These are phyloP conservation scores for Barypeithes pellucidus DNA, from an alignment of 2,888 invertebrate species.

Conservation along the genomic window DNA sequence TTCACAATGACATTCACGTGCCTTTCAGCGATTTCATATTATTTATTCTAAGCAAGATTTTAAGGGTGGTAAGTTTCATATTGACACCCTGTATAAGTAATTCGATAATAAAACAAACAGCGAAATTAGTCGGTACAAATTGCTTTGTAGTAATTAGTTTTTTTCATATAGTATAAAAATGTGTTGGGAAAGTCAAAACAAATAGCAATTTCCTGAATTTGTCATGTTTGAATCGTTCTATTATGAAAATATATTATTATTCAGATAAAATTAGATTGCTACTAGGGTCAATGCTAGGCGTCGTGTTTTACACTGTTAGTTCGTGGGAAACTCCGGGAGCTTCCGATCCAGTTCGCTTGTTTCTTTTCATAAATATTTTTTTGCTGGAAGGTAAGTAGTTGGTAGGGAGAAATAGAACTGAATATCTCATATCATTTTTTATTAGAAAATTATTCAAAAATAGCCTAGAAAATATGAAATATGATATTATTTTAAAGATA, in stretches of 20 bases:
- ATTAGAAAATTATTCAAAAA: too few species aligned
- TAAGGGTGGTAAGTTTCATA: too few species aligned
- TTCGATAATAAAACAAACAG: not conserved
- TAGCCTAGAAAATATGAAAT: too few species aligned
- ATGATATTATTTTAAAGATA: too few species aligned
- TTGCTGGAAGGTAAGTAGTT: not conserved
- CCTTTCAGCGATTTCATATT: too few species aligned
- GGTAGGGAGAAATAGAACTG: too few species aligned
- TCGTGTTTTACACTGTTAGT: constrained; percentile 9
- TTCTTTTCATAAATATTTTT: not conserved
- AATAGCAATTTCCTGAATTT: constrained; percentile 18
- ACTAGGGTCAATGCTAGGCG: constrained; percentile 7
- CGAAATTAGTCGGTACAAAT: not conserved
- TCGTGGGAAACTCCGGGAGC: constrained; percentile 10
- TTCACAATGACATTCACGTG: too few species aligned
- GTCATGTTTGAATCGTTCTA: constrained; percentile 9
- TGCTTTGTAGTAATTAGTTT: not conserved
- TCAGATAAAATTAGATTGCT: constrained; percentile 9
- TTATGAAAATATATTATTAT: constrained; percentile 14
- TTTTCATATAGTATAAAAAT: not conserved
- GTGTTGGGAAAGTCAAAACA: constrained; percentile 10
- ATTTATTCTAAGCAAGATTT: too few species aligned
- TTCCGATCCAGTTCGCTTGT: constrained; percentile 11
- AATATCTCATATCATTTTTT: too few species aligned
- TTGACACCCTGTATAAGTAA: too few species aligned